Base-by-base conservation (phyloP, 2,888 invertebrate genomes). In the Lasioglossum villosulum region DNA sequence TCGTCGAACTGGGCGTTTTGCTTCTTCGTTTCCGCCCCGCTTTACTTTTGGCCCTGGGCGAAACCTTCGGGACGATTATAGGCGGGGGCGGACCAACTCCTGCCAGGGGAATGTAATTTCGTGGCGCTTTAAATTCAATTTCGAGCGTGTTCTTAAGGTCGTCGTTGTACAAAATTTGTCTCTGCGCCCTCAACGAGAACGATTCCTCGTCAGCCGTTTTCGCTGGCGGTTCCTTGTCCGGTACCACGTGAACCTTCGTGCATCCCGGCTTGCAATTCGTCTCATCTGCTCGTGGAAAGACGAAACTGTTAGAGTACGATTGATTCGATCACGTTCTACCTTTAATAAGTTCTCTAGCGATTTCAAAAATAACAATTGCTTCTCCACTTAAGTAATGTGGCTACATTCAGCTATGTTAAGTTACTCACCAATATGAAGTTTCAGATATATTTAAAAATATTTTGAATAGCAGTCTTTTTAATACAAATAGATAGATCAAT, bases 31-130 rank as follows among this genome's bases (percentile, higher is more conserved):
- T 78, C 80, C 48, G 5, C 27, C 52, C 84, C 80, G 19, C 52
- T 39, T 42, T 84, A 14, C 59, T 39, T 59, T 84, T 85, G 30
- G 23, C 23, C 77, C 63, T 52, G 52, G 81, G 75, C 78, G 74
- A 23, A 42, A 71, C 78, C 23, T 78, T 88, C 52, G 90, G 89
- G 75, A 87, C 81, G 82, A 91, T 91, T 82, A 90, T 87, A 45
- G 90, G 86, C 34, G 92, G 90, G 27, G 85, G 71, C 59, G 92
- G 90, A 10, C 90, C 91, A 6, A 73, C 84, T 34, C 89, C 87
- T 4, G 90, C 88, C 70, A 93, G 79, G 23, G 94, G 93, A 66
- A 78, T 85, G 89, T 94, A 94, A 92, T 94, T 94, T 86, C 93
- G 90, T 2, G 93, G 90, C 34, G 91, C 90, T 72, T 91, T 92